phyloP scores from a whole-genome alignment of 1,140 invertebrate species.

The Homalodisca vitripennis region DNA sequence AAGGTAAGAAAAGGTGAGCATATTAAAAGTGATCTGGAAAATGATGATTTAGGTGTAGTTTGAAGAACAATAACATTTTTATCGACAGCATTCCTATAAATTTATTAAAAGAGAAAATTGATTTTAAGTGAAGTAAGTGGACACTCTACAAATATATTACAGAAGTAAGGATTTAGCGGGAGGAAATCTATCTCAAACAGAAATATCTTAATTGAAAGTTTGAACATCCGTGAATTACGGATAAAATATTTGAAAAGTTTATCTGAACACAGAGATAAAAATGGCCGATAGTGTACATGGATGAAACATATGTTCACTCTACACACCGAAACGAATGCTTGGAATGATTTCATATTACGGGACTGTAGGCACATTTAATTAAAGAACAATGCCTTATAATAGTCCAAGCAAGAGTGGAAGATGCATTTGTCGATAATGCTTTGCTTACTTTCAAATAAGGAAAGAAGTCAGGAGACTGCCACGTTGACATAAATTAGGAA shows the following conservation, averaged over 20 bases:
- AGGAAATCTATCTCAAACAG: constrained; percentile 24
- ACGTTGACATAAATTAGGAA: constrained; percentile 33
- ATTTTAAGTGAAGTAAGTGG: constrained; percentile 27
- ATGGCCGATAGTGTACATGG: constrained; percentile 23
- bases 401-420: constrained; percentile 23
- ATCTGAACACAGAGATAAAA: neutral
- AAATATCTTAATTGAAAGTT: constrained; percentile 31
- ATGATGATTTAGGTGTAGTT: constrained; percentile 27
- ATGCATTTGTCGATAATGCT: constrained; percentile 27
- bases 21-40: constrained; percentile 1
- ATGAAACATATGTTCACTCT: constrained; percentile 24
- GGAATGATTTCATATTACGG: neutral
- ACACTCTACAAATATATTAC: constrained; percentile 18
- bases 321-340: neutral
- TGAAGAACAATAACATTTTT: neutral
- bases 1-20: constrained; percentile 13
- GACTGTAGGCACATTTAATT: constrained; percentile 7
- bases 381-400: constrained; percentile 25
- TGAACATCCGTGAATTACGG: constrained; percentile 18
- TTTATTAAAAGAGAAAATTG: constrained; percentile 20
- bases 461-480: constrained; percentile 25
- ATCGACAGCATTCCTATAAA: constrained; percentile 8
- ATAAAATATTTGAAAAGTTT: constrained; percentile 25
- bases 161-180: constrained; percentile 27
- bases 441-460: constrained; percentile 19